A percentile compares a stretch with the other conserved stretches of the same genome.
Evolutionary conservation across 2,797 vertebrate species (phyloP).

Genomic region (Darevskia nairensis): DNA sequence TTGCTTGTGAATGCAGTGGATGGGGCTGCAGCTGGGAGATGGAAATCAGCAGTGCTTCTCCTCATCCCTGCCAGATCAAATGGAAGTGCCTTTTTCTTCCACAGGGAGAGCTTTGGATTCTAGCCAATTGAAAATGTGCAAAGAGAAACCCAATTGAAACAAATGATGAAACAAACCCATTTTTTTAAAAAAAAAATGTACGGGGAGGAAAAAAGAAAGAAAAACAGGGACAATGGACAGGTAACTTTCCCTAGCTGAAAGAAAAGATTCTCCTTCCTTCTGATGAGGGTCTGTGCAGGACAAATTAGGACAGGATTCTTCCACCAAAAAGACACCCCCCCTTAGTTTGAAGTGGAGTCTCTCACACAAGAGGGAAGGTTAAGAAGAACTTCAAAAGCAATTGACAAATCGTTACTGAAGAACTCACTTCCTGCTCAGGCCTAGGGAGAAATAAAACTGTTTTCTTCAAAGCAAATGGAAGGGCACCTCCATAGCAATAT

Average conservation of each 20-base stretch:
- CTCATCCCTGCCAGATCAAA: background rate
- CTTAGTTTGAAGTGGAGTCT: background rate
- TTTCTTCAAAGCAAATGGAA: background rate
- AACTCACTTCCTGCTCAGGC: background rate
- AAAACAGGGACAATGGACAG: background rate
- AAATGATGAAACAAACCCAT: background rate
- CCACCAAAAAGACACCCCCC: background rate
- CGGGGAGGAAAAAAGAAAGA: too few species aligned
- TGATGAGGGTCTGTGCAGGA: background rate
- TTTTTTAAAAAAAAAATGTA: too few species aligned
- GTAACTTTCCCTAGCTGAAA: background rate
- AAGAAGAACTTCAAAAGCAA: constrained; percentile 34
- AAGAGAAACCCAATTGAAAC: background rate
- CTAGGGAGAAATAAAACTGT: background rate
- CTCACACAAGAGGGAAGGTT: background rate
- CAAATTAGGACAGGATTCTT: background rate
- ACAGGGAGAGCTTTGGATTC: background rate
- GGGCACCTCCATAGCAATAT: background rate
- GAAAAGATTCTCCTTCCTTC: background rate
- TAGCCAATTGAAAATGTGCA: background rate
- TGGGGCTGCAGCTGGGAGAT: background rate
- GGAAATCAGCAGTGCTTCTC: background rate
- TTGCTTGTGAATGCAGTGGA: background rate
- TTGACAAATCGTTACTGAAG: constrained; percentile 24
- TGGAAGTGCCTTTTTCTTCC: background rate